Base-by-base conservation (phyloP, 2,888 invertebrate species). In the Acleris laterana region DNA sequence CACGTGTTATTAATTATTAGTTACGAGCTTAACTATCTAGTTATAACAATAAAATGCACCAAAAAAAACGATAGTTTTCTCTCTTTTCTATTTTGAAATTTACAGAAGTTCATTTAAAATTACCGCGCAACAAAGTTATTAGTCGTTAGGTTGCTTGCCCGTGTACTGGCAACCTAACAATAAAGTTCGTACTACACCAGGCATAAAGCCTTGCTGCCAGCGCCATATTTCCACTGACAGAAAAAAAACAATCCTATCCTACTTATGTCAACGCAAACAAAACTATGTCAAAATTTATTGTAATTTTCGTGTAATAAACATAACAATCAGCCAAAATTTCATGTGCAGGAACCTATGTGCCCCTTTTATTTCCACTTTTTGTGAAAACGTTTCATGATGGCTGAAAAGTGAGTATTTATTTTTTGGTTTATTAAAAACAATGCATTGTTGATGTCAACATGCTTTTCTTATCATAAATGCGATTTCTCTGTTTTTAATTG, bases 241-340 rank as follows among this genome's bases (percentile, higher is more conserved):
- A 57, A 63, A 73, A 76, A 75, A 69, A 81, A 76, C 73, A 75
- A 69, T 61, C 75, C 77, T 25, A 72, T 82, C 74, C 76, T 22
- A 72, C 83, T 81, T 79, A 85, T 89, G 92, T 91, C 92, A 92
- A 89, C 88, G 89, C 90, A 90, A 90, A 91, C 88, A 89, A 90
- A 89, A 89, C 83, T 88, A 88, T 88, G 90, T 90, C 89, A 89
- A 89, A 88, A 87, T 80, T 85, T 85, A 77, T 87, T 88, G 86
- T 84, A 90, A 91, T 89, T 90, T 91, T 84, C 80, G 76, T 84
- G 90, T 90, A 87, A 89, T 85, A 87, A 84, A 81, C 84, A 82
- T 77, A 87, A 84, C 80, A 87, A 85, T 79, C 77, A 75, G 72
- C 76, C 72, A 78, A 75, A 75, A 83, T 82, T 85, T 82, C 79